These are phyloP conservation scores for Oryzias curvinotus DNA, from an alignment of 2,113 vertebrate species.

Conservation along the genomic window DNA sequence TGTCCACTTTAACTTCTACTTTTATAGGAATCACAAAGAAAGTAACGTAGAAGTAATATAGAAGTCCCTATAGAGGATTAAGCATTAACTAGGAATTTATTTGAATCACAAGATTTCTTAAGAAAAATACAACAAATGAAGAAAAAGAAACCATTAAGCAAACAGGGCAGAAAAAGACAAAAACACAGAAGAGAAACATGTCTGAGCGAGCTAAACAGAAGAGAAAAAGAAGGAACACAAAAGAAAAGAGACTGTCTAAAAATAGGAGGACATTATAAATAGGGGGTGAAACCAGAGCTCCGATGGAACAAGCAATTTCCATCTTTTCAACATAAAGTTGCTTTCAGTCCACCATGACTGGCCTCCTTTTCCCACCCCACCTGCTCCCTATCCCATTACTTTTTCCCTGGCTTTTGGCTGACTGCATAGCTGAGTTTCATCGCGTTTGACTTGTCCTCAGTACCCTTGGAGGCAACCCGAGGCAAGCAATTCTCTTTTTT, in stretches of 20 bases:
- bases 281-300: background rate
- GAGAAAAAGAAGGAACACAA: background rate
- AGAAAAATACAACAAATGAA: background rate
- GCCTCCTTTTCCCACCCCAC: constrained; percentile 2
- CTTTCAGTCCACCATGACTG: constrained; percentile 4
- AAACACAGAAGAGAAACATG: background rate
- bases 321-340: constrained; percentile 37
- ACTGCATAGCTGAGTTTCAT: constrained; percentile 49
- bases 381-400: constrained; percentile 29
- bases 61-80: no score
- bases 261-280: background rate
- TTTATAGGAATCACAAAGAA: no score
- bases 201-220: background rate
- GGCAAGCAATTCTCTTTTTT: constrained; percentile 30
- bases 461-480: constrained; percentile 58
- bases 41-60: no score
- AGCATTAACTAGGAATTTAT: no score
- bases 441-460: constrained; percentile 67
- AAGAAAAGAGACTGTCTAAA: background rate
- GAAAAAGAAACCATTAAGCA: background rate
- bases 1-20: no score
- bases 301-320: constrained; percentile 33
- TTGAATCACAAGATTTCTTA: background rate
- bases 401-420: constrained; percentile 50
- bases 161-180: background rate